These are phyloP conservation scores for Actinia equina DNA, from an alignment of 64 coral and sea anemone genomes.

Conservation along the genomic window DNA sequence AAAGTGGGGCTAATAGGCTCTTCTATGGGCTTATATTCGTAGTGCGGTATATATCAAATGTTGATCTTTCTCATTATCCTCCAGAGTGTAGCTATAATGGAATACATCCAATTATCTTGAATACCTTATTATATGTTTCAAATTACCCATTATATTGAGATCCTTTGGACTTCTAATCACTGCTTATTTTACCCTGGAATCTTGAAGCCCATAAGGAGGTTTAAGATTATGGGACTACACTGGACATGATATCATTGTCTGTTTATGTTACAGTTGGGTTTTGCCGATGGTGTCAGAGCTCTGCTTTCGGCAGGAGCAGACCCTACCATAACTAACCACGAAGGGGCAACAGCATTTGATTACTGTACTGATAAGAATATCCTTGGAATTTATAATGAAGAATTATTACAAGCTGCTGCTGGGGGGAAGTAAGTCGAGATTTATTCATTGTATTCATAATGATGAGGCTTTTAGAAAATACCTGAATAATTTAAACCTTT, in stretches of 20 bases:
- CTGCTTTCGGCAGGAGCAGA: conserved; percentile 89
- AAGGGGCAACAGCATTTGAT: conserved; percentile 93
- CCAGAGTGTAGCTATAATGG: too few relatives aligned
- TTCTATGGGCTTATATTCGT: too few relatives aligned
- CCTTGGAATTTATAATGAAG: conserved; percentile 91
- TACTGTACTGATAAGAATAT: conserved; percentile 91
- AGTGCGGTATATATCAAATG: too few relatives aligned
- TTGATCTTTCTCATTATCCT: too few relatives aligned
- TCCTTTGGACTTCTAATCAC: too few relatives aligned
- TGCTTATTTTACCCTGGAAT: too few relatives aligned
- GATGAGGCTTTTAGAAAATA: too few relatives aligned
- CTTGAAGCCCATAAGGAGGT: neutral
- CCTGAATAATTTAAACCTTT: too few relatives aligned
- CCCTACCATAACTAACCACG: conserved; percentile 88
- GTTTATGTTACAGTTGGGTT: conserved; percentile 49
- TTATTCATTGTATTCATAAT: neutral
- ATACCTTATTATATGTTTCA: too few relatives aligned
- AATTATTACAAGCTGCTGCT: conserved; percentile 87
- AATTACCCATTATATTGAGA: too few relatives aligned
- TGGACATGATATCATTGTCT: neutral
- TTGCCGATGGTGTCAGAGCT: conserved; percentile 80
- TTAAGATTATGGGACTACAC: neutral
- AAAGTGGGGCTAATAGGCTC: too few relatives aligned
- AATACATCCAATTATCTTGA: too few relatives aligned
- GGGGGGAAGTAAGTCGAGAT: conserved; percentile 72